Conservation (phyloP, 2,797 vertebrate species). For the Corythornis leucogaster region DNA sequence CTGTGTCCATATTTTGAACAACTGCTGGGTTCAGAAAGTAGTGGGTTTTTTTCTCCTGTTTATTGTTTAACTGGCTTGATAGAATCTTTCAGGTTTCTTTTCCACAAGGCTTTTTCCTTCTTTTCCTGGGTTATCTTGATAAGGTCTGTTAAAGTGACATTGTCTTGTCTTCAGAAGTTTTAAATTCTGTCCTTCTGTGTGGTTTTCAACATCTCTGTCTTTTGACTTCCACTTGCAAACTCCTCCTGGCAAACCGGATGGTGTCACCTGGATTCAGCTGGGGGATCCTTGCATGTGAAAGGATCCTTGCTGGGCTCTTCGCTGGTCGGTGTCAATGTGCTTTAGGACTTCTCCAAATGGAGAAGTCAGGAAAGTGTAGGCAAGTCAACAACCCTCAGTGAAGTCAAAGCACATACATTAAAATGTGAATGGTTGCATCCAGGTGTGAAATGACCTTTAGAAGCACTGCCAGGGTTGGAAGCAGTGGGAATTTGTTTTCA, state of each 20-base stretch:
- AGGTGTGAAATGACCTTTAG: constrained; percentile 23
- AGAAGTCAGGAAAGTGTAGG: background rate
- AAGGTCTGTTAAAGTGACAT: background rate
- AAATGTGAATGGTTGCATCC: constrained; percentile 24
- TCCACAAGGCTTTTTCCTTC: background rate
- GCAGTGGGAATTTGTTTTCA: background rate
- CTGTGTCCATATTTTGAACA: background rate
- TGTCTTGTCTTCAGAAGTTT: background rate
- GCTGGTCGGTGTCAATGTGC: background rate
- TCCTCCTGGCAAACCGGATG: background rate
- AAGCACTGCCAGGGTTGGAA: background rate
- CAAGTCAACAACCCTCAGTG: background rate
- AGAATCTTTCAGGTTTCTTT: background rate
- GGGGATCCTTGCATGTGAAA: background rate
- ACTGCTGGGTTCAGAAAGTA: background rate
- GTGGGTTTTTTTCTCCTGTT: background rate
- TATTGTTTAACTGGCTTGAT: background rate
- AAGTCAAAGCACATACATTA: constrained; percentile 5
- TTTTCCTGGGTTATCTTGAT: background rate
- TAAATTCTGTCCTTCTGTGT: background rate
- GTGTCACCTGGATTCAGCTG: background rate
- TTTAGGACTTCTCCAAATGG: background rate
- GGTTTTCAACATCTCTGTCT: background rate
- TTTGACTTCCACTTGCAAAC: background rate
- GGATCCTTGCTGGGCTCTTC: background rate